Percentiles rank a stretch among this genome's conserved stretches.
phyloP scores from a whole-genome alignment of 1,140 invertebrate genomes.

The Drosophila parabipectinata region DNA sequence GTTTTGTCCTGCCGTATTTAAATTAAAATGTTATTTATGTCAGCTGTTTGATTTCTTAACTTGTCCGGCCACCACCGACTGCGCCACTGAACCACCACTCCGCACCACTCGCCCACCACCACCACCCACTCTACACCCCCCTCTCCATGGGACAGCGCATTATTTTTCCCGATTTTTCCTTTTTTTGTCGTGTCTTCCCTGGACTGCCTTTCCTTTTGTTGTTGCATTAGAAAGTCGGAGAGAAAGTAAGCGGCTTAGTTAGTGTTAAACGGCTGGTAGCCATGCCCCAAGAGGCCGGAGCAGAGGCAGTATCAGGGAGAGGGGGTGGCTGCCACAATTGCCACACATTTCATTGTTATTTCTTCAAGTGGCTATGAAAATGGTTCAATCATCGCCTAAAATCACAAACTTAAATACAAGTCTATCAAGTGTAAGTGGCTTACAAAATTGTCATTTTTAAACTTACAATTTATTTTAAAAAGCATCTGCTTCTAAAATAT shows the following conservation, averaged over 20 bases:
- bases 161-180: slow-evolving; percentile 54
- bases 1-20: slow-evolving; percentile 79
- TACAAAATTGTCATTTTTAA: neutral
- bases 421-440: neutral
- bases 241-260: slow-evolving; percentile 77
- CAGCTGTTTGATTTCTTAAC: slow-evolving; percentile 82
- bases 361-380: neutral
- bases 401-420: neutral
- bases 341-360: slow-evolving; percentile 1
- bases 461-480: neutral
- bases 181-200: slow-evolving; percentile 17
- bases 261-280: slow-evolving; percentile 76
- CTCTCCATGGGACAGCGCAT: slow-evolving; percentile 38
- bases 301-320: neutral
- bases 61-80: slow-evolving; percentile 35
- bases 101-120: neutral
- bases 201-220: slow-evolving; percentile 30
- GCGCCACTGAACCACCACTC: neutral
- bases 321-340: neutral
- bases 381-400: neutral
- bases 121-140: slow-evolving; percentile 12
- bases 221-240: slow-evolving; percentile 63
- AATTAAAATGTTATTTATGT: slow-evolving; percentile 83
- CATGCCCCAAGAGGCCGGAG: slow-evolving; percentile 12
- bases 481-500: neutral